Base-by-base conservation (phyloP, 2,888 invertebrate species). In the Tenthredo notha region DNA sequence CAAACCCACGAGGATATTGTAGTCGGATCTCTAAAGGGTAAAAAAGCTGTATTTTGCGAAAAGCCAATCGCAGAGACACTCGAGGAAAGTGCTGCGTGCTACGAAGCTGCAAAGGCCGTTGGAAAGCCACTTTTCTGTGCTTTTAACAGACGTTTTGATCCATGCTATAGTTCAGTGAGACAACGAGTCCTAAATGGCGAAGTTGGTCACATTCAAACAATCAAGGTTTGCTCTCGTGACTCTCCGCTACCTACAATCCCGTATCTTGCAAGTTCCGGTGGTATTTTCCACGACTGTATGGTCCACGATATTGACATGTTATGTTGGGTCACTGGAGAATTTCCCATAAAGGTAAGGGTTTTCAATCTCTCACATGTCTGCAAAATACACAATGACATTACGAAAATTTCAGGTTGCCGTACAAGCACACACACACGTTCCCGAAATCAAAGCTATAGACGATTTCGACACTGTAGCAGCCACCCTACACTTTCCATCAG, bases 141-240 rank as follows among this genome's bases (percentile, higher is more conserved):
- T 5, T 96, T 96, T 92, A 96, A 96, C 91, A 95, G 96, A 86
- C 95, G 96, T 29, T 96, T 96, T 90, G 96, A 96, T 90, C 95
- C 96, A 0, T 94, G 95, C 37, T 95, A 95, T 89, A 91, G 92
- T 7, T 91, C 93, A 1, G 91, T 96, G 0, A 94, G 94, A 86
- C 90, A 94, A 0, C 93, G 94, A 85, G 95, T 95, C 0, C 92
- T 94, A 21, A 92, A 93, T 2, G 96, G 96, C 18, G 95, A 95
- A 72, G 92, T 96, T 25, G 96, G 96, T 9, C 95, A 95, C 85
- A 94, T 96, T 0, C 95, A 96, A 86, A 94, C 95, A n/a, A 93
- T 96, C 33, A 96, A 95, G 92, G 94, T 95, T 0, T 95, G 95
- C n/a, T 94, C 95, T 10, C 94, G 96, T 86, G 96, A 96, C 90